Percentiles rank a stretch among this genome's conserved stretches.
Conservation (phyloP, 2,888 invertebrate genomes). For the Cancer borealis region DNA sequence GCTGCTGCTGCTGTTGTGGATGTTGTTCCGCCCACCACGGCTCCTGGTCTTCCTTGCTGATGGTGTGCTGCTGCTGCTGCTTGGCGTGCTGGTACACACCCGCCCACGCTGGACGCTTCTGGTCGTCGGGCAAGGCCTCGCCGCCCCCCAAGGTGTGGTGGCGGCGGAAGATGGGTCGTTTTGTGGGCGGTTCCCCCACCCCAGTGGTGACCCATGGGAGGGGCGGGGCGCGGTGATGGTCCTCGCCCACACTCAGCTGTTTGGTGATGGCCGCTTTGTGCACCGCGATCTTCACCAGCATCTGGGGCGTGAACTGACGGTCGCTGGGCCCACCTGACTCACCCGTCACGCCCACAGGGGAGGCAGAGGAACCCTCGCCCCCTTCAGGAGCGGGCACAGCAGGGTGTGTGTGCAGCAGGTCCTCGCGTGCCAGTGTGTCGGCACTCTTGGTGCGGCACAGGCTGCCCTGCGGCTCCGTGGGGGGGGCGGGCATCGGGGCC, state of each 20-base stretch:
- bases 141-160: constrained; percentile 51
- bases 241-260: constrained; percentile 80
- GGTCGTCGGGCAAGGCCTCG: not conserved
- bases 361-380: not conserved
- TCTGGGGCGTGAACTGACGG: constrained; percentile 80
- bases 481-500: not conserved
- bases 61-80: constrained; percentile 53
- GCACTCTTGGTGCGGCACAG: not conserved
- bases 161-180: constrained; percentile 18
- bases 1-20: not conserved
- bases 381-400: not conserved
- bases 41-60: constrained; percentile 2
- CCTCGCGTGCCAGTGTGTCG: not conserved
- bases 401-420: not conserved
- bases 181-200: constrained; percentile 26
- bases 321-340: constrained; percentile 79
- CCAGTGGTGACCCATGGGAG: constrained; percentile 41
- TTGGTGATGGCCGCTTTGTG: constrained; percentile 81
- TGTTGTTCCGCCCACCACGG: constrained; percentile 20
- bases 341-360: not conserved
- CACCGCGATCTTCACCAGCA: constrained; percentile 80
- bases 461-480: not conserved
- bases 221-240: constrained; percentile 77
- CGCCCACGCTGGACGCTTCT: constrained; percentile 45
- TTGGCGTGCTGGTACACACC: constrained; percentile 56